Percentiles rank a stretch among this genome's conserved stretches.
These are phyloP conservation scores for Callocephalon fimbriatum DNA, from an alignment of 2,113 vertebrate genomes.

Conservation along the genomic window DNA sequence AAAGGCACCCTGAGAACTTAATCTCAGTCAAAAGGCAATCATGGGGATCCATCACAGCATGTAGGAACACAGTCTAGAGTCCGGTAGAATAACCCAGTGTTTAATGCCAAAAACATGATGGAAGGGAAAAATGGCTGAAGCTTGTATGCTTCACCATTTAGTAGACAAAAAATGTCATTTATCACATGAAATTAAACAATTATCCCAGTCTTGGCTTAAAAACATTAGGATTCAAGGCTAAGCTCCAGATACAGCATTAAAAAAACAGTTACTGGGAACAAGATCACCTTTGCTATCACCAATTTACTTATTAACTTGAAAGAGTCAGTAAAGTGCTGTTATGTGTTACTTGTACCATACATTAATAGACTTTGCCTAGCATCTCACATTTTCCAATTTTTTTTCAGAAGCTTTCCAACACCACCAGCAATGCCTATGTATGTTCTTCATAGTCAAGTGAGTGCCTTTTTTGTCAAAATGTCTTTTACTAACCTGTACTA, in stretches of 20 bases:
- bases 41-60: background rate
- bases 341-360: background rate
- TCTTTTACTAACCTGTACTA: slow-evolving; percentile 88
- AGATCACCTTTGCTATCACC: background rate
- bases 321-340: background rate
- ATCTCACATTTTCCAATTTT: background rate
- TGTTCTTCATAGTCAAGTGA: background rate
- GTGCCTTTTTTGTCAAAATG: background rate
- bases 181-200: background rate
- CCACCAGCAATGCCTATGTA: background rate
- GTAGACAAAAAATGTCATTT: background rate
- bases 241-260: background rate
- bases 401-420: background rate
- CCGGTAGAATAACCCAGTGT: background rate
- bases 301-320: background rate
- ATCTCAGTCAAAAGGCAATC: background rate
- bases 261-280: background rate
- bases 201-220: background rate
- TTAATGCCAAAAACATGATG: background rate
- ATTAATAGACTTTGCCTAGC: background rate
- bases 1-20: background rate
- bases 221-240: background rate
- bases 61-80: background rate
- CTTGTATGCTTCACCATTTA: background rate
- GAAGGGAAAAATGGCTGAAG: background rate